These are phyloP conservation scores for Agrochola lychnidis DNA, from an alignment of 2,888 invertebrate species.

Conservation along the genomic window DNA sequence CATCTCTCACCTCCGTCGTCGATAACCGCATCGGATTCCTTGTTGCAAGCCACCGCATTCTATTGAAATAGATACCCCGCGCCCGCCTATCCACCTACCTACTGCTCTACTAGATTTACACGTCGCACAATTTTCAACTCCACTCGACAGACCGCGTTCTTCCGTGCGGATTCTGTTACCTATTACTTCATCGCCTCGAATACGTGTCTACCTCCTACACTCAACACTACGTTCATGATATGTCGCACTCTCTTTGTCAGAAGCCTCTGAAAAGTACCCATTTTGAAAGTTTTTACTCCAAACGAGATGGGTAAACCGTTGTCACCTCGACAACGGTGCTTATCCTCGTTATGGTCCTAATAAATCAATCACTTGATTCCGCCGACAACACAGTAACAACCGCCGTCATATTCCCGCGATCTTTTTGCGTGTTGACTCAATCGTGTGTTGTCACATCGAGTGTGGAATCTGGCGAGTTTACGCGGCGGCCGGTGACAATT, in stretches of 20 bases:
- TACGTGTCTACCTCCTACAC: slow-evolving; percentile 33
- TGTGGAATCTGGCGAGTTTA: slow-evolving; percentile 74
- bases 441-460: slow-evolving; percentile 72
- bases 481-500: slow-evolving; percentile 82
- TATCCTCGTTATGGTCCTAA: slow-evolving; percentile 75
- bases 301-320: slow-evolving; percentile 62
- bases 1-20: slow-evolving; percentile 88
- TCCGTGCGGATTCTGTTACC: slow-evolving; percentile 69
- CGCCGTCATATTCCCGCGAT: slow-evolving; percentile 76
- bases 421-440: slow-evolving; percentile 82
- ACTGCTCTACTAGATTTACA: slow-evolving; percentile 81
- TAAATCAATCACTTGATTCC: slow-evolving; percentile 78
- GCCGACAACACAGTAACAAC: slow-evolving; percentile 73
- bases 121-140: slow-evolving; percentile 77
- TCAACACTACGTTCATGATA: slow-evolving; percentile 22
- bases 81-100: slow-evolving; percentile 83
- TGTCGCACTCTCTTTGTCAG: slow-evolving; percentile 34
- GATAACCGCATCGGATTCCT: slow-evolving; percentile 90
- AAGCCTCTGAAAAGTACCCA: slow-evolving; percentile 31
- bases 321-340: slow-evolving; percentile 68
- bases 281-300: slow-evolving; percentile 61
- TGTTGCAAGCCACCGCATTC: slow-evolving; percentile 89
- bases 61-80: slow-evolving; percentile 87
- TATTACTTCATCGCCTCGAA: slow-evolving; percentile 64
- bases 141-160: slow-evolving; percentile 73